These are phyloP conservation scores for Eulemur rufifrons DNA, from an alignment of 2,113 vertebrate species.

Conservation along the genomic window DNA sequence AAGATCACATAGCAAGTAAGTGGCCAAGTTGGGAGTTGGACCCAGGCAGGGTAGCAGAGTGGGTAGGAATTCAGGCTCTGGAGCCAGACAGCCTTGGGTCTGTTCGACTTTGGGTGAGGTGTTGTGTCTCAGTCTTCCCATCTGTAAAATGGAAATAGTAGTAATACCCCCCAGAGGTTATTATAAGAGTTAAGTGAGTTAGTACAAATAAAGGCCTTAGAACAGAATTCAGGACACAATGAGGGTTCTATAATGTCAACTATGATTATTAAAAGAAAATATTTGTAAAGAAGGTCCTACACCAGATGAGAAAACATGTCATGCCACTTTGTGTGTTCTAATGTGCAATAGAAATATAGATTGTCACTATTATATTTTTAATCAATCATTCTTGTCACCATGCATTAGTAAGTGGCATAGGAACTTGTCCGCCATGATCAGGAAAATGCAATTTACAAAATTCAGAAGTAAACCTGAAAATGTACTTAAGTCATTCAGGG, in stretches of 20 bases:
- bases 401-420: neutral
- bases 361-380: neutral
- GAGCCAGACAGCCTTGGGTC: neutral
- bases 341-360: neutral
- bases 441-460: neutral
- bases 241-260: neutral
- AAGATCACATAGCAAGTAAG: neutral
- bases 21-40: neutral
- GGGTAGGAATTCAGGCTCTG: too few relatives aligned
- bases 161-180: neutral
- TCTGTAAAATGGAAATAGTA: neutral
- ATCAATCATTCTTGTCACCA: neutral
- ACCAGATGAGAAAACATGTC: neutral
- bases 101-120: neutral
- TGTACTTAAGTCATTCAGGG: neutral
- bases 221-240: neutral
- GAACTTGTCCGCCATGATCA: neutral
- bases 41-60: neutral
- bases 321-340: neutral
- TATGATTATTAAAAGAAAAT: neutral
- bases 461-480: neutral
- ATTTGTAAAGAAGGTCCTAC: neutral
- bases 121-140: neutral
- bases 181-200: neutral
- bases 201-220: neutral